Evolutionary conservation across 1,140 invertebrate genomes (phyloP).

Genomic region (Drosophila lowei): DNA sequence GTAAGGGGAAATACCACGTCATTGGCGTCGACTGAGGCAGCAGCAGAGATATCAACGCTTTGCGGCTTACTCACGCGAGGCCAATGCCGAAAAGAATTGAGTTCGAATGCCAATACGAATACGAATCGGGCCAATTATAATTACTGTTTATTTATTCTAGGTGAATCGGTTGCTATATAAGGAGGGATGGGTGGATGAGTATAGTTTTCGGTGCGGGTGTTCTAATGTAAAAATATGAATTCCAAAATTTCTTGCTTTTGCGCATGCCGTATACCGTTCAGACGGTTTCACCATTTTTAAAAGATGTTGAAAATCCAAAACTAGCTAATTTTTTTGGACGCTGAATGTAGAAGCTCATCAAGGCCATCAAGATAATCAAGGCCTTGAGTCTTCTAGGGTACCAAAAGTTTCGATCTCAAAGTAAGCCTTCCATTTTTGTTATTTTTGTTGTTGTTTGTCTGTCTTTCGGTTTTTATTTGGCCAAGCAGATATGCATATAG

Average conservation of each 20-base stretch:
- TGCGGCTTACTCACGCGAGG: neutral
- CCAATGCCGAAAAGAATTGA: constrained; percentile 43
- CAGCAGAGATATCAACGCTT: neutral
- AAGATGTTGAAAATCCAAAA: too few relatives aligned
- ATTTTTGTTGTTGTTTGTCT: neutral
- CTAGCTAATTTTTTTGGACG: too few relatives aligned
- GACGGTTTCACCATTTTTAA: too few relatives aligned
- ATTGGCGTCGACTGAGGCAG: constrained; percentile 18
- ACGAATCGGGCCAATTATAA: constrained; percentile 62
- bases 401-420: neutral
- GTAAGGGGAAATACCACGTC: constrained; percentile 3
- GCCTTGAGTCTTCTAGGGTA: neutral
- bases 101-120: constrained; percentile 40
- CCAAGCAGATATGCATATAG: constrained; percentile 50
- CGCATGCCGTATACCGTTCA: constrained; percentile 4
- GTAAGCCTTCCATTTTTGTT: too few relatives aligned
- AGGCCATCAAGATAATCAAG: too few relatives aligned
- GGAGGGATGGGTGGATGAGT: neutral
- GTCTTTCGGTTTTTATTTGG: constrained; percentile 8
- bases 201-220: too few relatives aligned
- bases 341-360: too few relatives aligned
- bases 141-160: constrained; percentile 70
- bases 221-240: constrained; percentile 36
- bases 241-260: constrained; percentile 16
- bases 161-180: neutral